Base-by-base conservation (phyloP, 2,797 vertebrate genomes). In the Lepilemur ruficaudatus region DNA sequence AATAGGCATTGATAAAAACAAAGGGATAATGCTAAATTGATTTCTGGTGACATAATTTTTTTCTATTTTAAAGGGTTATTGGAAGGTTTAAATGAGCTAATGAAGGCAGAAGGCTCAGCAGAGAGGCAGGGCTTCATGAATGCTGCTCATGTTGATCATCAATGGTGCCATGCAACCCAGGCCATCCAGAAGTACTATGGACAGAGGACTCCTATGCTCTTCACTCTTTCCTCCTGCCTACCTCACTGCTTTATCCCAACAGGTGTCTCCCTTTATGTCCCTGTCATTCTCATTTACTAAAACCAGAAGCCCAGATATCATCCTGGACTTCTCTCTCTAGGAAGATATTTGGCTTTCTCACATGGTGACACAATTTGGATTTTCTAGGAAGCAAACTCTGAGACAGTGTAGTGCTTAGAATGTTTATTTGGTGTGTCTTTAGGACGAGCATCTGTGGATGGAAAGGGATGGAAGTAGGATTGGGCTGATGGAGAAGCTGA, bases 321-420 rank as follows among this genome's bases (percentile, higher is more conserved):
- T 20, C 7, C 72, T 69, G 9, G 80, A 55, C 3, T 6, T 43
- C n/a, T 59, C 57, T 59, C 23, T 90, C 48, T 69, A 65, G 10
- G 63, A 65, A 65, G 63, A n/a, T 65, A 65, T n/a, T n/a, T 65
- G 63, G 15, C 30, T 65, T 65, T 18, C 32, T n/a, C 32, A n/a
- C 15, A n/a, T 18, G 17, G 63, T n/a, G 63, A n/a, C n/a, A 70
- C 15, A 82, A 18, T 52, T 38, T 96, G 61, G 65, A 50, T 86
- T 70, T 55, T 92, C 61, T 52, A 78, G 67, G 79, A 85, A 50
- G 46, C 30, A 76, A 59, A 70, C n/a, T 76, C 69, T 90, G 87
- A 89, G 61, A 57, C 7, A 38, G 43, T 41, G 6, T 28, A 11
- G 35, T 80, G 20, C 73, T 75, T 23, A 70, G 69, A 38, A n/a